These are phyloP conservation scores for Halichoeres trimaculatus DNA, from an alignment of 2,113 vertebrate genomes.

Conservation along the genomic window DNA sequence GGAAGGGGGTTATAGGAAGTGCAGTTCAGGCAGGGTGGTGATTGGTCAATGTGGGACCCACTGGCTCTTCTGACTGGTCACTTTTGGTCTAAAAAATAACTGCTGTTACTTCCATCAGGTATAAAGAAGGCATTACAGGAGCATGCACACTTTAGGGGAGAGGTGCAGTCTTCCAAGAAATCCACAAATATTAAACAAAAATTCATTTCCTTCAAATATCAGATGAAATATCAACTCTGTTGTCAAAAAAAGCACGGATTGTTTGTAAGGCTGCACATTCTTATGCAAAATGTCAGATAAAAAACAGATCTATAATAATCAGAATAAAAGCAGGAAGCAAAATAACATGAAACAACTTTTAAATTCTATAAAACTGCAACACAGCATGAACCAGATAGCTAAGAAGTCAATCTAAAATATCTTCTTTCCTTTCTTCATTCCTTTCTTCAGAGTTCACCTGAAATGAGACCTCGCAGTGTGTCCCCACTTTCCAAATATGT, in stretches of 20 bases:
- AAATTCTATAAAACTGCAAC: constrained; percentile 15
- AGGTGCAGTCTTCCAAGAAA: constrained; percentile 48
- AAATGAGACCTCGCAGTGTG: constrained; percentile 49
- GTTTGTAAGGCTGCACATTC: constrained; percentile 35
- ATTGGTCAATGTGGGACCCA: constrained; percentile 92
- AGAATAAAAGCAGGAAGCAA: constrained; percentile 23
- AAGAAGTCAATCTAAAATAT: constrained; percentile 30
- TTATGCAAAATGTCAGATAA: constrained; percentile 27
- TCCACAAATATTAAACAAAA: neutral
- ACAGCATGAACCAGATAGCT: constrained; percentile 23
- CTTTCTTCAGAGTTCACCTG: constrained; percentile 53
- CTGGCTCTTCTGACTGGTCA: constrained; percentile 96
- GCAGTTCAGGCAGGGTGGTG: constrained; percentile 85
- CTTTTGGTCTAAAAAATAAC: constrained; percentile 55
- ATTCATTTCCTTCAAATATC: neutral
- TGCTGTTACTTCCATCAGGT: constrained; percentile 31
- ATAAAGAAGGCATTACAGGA: constrained; percentile 45
- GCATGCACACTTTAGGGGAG: constrained; percentile 57
- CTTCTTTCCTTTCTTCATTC: constrained; percentile 55
- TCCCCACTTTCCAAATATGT: constrained; percentile 44
- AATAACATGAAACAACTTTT: constrained; percentile 28
- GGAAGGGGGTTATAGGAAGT: constrained; percentile 71
- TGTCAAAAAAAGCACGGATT: constrained; percentile 2
- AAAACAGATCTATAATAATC: constrained; percentile 29
- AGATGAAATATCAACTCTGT: neutral